Conservation (phyloP, 1,140 invertebrate species). For the Macrobrachium rosenbergii region DNA sequence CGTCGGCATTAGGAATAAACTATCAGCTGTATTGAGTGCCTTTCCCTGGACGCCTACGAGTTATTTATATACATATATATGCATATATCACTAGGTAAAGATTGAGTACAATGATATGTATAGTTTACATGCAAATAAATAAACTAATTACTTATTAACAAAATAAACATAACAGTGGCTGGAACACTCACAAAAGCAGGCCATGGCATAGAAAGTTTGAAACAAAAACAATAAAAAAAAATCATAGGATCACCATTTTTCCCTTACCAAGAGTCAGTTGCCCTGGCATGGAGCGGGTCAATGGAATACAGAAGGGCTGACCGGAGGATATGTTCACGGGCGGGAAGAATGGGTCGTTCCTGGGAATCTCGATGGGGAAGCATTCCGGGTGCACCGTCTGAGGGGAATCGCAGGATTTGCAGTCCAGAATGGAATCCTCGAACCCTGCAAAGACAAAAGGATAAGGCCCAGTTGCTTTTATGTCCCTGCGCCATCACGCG, state of each 20-base stretch:
- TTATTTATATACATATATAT: no score
- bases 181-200: conserved; percentile 1
- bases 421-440: conserved; percentile 69
- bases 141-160: no score
- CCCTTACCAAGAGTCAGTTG: conserved; percentile 74
- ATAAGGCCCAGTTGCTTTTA: background rate
- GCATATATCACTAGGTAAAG: no score
- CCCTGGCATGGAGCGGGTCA: conserved; percentile 75
- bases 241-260: background rate
- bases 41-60: no score
- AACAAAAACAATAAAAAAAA: background rate
- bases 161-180: no score
- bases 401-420: conserved; percentile 71
- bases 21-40: no score
- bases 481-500: no score
- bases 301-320: conserved; percentile 74
- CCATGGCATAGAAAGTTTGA: no score
- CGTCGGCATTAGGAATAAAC: no score
- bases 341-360: conserved; percentile 75
- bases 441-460: conserved; percentile 67
- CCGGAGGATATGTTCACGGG: conserved; percentile 71
- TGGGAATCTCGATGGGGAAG: conserved; percentile 75
- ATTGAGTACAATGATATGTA: no score
- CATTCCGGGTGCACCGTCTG: conserved; percentile 74
- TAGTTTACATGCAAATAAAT: no score